Evolutionary conservation across 1,140 invertebrate species (phyloP), one percentile per base, ranked within the genome.

Genomic region (Drosophila pandora): DNA sequence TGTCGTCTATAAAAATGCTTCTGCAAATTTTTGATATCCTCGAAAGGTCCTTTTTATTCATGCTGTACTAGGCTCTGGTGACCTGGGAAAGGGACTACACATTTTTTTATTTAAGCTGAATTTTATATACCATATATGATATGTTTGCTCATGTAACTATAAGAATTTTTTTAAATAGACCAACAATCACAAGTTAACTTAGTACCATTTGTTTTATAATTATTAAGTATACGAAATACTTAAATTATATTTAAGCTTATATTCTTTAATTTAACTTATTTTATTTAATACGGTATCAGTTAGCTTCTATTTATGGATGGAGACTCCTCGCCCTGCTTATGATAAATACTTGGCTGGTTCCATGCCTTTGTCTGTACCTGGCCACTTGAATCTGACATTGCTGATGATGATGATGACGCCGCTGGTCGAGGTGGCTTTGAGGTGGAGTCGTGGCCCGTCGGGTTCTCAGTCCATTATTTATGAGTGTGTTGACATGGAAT

Each of bases 401-500:
- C 63, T 70, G 70, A 73, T 75, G 53, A 75, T 74, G 69, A 64
- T 45, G 53, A 57, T 52, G 65, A 13, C 61, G 61, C 65, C 49
- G 58, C 50, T 59, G 72, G 70, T 37, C 56, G 65, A 57, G 63
- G 59, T 45, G 39, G 41, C 21, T 37, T 37, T 22, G 21, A 49
- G 49, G 7, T 32, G 49, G 7, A 28, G 10, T 23, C 4, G 28
- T 32, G 28, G 49, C n/a, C 30, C 25, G 28, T 10, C 50, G 56
- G 48, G 53, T 53, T 52, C 77, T 56, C 77, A 90, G 87, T 90
- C 80, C 81, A 90, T 90, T 90, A 90, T 90, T 90, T 90, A 90
- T 90, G 87, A 87, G 87, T 87, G 81, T 90, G 87, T 90, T 90
- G 87, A 90, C 87, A 90, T 85, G 87, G 82, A 90, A 90, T 90